Base-by-base conservation (phyloP, 2,888 invertebrate species). In the Graphium colonna region DNA sequence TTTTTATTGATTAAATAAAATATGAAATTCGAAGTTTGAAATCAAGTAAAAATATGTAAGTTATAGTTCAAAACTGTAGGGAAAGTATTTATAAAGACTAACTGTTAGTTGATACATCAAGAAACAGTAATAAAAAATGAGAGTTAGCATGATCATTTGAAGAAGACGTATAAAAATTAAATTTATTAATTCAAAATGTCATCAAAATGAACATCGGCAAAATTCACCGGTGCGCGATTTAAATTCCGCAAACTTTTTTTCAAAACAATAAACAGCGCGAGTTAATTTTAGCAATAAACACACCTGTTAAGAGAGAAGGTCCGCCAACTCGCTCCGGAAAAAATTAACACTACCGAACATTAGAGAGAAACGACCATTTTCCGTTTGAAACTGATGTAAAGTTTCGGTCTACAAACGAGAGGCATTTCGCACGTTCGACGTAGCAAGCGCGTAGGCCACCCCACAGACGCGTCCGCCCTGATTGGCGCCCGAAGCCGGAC, bases 351-450 rank as follows among this genome's bases (percentile, higher is more conserved):
- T n/a, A 33, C 33, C 33, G 33, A 33, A 33, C 33, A 9, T 33
- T 33, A 33, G 33, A 33, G 33, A n/a, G 2, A 9, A 7, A 9
- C 33, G 33, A 9, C 3, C 10, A n/a, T n/a, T n/a, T 42, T 10
- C 7, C 2, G 4, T 9, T 26, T 15, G 16, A 26, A 38, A 15
- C 45, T 31, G 10, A 31, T 7, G 16, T 5, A 26, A 40, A 51
- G 18, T 51, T 45, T 39, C 13, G 26, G 1, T 31, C 15, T 18
- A 18, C 26, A 45, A 7, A 10, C 40, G 36, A 28, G n/a, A 26
- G 28, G 39, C 18, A 45, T 40, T 45, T 51, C 45, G 45, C 40
- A 31, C 39, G 39, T 39, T 8, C n/a, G 9, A 18, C 5, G 10
- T 28, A 12, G 43, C 16, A 26, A 4, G 10, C 44, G 44, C 26